Base-by-base conservation (phyloP, 2,888 invertebrate species). In the Melinaea menophilus region DNA sequence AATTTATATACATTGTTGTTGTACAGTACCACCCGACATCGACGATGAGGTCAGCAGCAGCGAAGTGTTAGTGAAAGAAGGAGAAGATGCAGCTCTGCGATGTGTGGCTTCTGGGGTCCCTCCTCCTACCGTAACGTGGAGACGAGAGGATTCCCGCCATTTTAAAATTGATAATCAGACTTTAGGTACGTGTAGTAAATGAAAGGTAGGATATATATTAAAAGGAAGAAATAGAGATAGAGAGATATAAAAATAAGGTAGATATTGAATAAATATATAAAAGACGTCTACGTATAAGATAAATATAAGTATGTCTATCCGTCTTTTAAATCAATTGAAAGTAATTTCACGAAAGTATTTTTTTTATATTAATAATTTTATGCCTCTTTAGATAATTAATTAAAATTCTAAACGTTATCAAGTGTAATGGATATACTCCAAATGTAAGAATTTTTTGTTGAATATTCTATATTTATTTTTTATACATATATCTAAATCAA, bases 41-140 rank as follows among this genome's bases (percentile, higher is more conserved):
- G 92, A 95, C 68, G 95, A 95, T 76, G 93, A 94, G 66, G 93
- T 93, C 13, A 95, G 95, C 63, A 95, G 95, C 73, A 93, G 95
- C 2, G 95, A 95, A 76, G 92, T 95, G 80, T 92, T 94, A 9
- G 94, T 95, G 13, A 93, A 94, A 68, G 97, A 97, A 85, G 95
- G 95, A 0, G 95, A 94, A 68, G 94, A 94, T 68, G 95, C 95
- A 0, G 93, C 94, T 0, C 88, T 97, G 12, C 92, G 93, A 5
- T 97, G 97, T 74, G 94, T 94, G 13, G 97, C 96, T 0, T 95
- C 94, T 0, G 96, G 97, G 5, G 95, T 95, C 55, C 97, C 97
- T 0, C 86, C 91, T 3, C 96, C 96, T 0, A 93, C 91, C 60
- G 95, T 97, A 70, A 94, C 93, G 11, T 97, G 97, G 97, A 91